Evolutionary conservation across 2,113 vertebrate genomes (phyloP).

Genomic region (Myrmecophaga tridactyla): DNA sequence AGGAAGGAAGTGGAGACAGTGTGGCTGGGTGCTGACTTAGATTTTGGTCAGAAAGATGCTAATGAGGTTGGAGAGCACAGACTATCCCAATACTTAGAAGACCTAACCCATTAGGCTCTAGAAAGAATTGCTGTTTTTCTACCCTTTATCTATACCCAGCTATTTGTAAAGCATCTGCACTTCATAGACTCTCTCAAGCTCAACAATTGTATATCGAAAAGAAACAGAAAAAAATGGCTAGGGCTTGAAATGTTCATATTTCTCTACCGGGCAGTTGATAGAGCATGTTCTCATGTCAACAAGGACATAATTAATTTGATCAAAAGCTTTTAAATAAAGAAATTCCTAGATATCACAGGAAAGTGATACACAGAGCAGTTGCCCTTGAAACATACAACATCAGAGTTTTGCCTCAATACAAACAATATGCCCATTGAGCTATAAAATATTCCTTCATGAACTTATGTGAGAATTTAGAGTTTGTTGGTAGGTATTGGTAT

Average conservation of each 20-base stretch:
- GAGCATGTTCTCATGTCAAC: neutral
- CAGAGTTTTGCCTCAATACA: neutral
- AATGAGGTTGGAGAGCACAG: neutral
- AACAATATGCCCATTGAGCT: neutral
- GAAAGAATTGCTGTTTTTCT: neutral
- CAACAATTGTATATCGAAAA: neutral
- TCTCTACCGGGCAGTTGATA: neutral
- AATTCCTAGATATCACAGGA: neutral
- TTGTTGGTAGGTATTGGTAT: neutral
- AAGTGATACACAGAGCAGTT: neutral
- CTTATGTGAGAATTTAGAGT: neutral
- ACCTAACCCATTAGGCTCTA: neutral
- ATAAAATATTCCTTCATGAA: too few species aligned
- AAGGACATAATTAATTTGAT: neutral
- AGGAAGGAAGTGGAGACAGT: neutral
- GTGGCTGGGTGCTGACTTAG: neutral
- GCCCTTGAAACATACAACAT: neutral
- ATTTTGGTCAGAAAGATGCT: neutral
- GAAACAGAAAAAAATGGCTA: neutral
- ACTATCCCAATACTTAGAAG: rapidly evolving
- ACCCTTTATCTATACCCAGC: neutral
- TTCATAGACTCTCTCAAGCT: neutral
- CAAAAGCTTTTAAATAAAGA: neutral
- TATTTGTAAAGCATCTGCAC: neutral
- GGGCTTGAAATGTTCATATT: neutral